Conservation (phyloP, 1,140 invertebrate genomes). For the Drosophila neocordata region DNA sequence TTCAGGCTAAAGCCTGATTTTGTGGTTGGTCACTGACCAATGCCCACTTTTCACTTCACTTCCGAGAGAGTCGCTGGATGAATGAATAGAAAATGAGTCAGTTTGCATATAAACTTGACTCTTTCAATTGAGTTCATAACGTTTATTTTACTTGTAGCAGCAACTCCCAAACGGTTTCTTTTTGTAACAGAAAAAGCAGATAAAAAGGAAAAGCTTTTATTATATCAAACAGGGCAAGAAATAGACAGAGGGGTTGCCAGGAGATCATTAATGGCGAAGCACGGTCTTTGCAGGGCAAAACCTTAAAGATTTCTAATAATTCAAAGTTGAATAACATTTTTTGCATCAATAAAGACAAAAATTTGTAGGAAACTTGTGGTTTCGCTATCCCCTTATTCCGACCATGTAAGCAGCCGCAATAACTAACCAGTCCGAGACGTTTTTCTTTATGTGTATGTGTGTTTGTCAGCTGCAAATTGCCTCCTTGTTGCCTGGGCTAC, state of each 20-base stretch:
- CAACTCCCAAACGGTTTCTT: no score
- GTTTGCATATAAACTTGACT: constrained; percentile 64
- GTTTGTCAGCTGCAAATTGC: constrained; percentile 56
- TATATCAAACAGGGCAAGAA: constrained; percentile 60
- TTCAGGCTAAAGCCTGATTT: constrained; percentile 28
- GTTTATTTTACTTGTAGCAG: constrained; percentile 59
- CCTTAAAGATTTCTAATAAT: no score
- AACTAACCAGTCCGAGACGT: neutral
- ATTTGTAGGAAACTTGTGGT: neutral
- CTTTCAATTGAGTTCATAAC: constrained; percentile 71
- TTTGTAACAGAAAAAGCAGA: constrained; percentile 31
- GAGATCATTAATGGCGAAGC: no score
- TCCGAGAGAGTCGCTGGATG: constrained; percentile 51
- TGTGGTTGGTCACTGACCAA: constrained; percentile 28
- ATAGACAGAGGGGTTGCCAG: neutral
- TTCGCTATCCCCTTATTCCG: neutral
- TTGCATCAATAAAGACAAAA: no score
- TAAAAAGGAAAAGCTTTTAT: constrained; percentile 68
- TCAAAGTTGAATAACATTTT: no score
- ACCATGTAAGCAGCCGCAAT: no score
- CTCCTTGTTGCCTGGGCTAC: constrained; percentile 14
- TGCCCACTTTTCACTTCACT: constrained; percentile 45
- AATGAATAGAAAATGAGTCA: constrained; percentile 59
- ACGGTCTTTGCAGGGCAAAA: no score
- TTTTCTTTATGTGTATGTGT: no score